phyloP scores from a whole-genome alignment of 2,888 invertebrate genomes.

The Alentia gelatinosa region DNA sequence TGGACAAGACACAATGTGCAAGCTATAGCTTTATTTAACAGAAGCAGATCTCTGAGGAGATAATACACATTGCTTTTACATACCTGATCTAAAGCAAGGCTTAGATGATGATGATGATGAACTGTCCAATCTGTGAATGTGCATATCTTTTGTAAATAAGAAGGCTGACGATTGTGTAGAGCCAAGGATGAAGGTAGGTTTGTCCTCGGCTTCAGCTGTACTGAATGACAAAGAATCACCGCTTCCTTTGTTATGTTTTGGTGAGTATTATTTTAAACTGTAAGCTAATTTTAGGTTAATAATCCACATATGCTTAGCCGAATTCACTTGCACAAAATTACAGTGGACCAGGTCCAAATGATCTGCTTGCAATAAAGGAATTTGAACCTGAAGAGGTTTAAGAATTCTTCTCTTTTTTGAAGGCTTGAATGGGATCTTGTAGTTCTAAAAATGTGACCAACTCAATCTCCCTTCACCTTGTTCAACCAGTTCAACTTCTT shows the following conservation, averaged over 20 bases:
- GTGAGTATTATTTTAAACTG: neutral
- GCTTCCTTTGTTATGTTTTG: neutral
- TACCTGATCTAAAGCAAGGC: too few relatives aligned
- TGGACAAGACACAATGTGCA: neutral
- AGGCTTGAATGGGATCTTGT: neutral
- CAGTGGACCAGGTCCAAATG: neutral
- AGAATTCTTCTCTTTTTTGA: too few relatives aligned
- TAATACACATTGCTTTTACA: neutral
- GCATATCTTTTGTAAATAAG: constrained; percentile 22
- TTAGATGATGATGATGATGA: neutral
- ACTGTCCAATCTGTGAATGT: neutral
- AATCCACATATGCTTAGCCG: neutral
- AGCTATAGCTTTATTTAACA: constrained; percentile 35
- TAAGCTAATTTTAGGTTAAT: neutral
- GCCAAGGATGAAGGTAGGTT: neutral
- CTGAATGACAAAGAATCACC: neutral
- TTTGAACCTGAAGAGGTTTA: too few relatives aligned
- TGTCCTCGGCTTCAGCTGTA: neutral
- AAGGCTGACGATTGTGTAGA: neutral
- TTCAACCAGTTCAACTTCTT: neutral
- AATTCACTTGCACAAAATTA: neutral
- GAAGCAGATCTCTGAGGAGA: neutral
- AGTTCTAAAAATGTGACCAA: neutral
- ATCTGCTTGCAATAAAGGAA: neutral
- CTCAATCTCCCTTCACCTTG: neutral